A percentile compares a stretch with the other conserved stretches of the same genome.
Conservation (phyloP, 2,113 vertebrate species). For the Prunella fulvescens region DNA sequence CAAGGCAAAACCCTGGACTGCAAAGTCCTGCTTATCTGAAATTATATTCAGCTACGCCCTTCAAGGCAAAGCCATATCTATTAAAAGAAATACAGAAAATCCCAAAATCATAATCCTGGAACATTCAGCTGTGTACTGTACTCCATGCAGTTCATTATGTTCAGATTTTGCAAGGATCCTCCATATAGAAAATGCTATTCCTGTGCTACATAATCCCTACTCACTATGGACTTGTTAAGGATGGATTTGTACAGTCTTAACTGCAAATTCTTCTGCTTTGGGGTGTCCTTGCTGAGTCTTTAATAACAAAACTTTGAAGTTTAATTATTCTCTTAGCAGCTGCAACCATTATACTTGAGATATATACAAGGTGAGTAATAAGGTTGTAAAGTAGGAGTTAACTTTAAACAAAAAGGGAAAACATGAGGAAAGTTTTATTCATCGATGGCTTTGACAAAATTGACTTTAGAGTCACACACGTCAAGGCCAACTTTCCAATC, state of each 20-base stretch:
- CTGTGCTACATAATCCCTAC: constrained; percentile 25
- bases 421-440: constrained; percentile 28
- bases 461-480: constrained; percentile 7
- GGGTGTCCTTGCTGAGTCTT: background rate
- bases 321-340: constrained; percentile 26
- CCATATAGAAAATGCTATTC: background rate
- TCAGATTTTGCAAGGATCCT: background rate
- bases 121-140: background rate
- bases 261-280: constrained; percentile 21
- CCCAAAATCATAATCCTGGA: constrained; percentile 11
- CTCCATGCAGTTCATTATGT: background rate
- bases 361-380: background rate
- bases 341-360: background rate
- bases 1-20: constrained; percentile 40
- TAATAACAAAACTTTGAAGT: constrained; percentile 36
- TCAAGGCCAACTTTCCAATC: constrained; percentile 42
- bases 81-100: constrained; percentile 56
- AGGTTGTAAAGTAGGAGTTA: constrained; percentile 14
- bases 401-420: constrained; percentile 4
- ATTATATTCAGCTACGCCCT: constrained; percentile 29
- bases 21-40: constrained; percentile 52
- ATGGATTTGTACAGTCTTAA: constrained; percentile 20
- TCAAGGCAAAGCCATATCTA: constrained; percentile 28
- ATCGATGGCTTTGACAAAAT: constrained; percentile 34
- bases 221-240: background rate